Conservation (phyloP, 37 sponge, comb jelly and placozoan species). For the Axinella damicornis region DNA sequence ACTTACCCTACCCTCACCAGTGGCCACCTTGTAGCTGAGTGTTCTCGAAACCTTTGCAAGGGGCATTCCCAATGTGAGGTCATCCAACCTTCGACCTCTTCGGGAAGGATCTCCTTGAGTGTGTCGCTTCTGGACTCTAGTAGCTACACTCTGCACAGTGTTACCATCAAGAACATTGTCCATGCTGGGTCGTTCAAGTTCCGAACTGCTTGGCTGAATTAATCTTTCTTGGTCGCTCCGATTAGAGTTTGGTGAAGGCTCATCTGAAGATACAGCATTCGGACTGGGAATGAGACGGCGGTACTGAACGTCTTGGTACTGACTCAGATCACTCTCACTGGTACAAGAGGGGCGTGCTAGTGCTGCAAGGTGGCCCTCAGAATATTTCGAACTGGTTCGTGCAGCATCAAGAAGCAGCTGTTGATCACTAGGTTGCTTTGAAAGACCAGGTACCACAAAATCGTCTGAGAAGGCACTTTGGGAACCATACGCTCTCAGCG, state of each 20-base stretch:
- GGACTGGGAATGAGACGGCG: background rate
- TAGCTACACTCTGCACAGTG: no score
- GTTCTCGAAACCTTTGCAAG: slow-evolving; percentile 1
- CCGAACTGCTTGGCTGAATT: no score
- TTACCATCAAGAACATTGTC: no score
- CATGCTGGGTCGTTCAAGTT: background rate
- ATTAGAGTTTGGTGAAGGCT: background rate
- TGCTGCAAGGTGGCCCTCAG: no score
- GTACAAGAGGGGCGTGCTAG: background rate
- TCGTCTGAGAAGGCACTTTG: slow-evolving; percentile 20
- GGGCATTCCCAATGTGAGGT: background rate
- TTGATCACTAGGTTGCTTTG: background rate
- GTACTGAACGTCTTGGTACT: slow-evolving; percentile 10
- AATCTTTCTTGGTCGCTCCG: no score
- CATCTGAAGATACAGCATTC: background rate
- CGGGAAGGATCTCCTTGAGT: background rate
- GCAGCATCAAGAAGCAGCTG: no score
- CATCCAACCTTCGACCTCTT: no score
- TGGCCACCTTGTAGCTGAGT: background rate
- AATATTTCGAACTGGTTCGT: no score
- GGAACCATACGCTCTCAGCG: slow-evolving; percentile 13
- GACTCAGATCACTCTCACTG: slow-evolving; percentile 29
- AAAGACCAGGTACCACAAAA: background rate
- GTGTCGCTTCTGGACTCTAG: background rate
- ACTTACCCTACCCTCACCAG: background rate